Conservation (phyloP, 2,113 vertebrate genomes). For the Psilopsiagon aymara region DNA sequence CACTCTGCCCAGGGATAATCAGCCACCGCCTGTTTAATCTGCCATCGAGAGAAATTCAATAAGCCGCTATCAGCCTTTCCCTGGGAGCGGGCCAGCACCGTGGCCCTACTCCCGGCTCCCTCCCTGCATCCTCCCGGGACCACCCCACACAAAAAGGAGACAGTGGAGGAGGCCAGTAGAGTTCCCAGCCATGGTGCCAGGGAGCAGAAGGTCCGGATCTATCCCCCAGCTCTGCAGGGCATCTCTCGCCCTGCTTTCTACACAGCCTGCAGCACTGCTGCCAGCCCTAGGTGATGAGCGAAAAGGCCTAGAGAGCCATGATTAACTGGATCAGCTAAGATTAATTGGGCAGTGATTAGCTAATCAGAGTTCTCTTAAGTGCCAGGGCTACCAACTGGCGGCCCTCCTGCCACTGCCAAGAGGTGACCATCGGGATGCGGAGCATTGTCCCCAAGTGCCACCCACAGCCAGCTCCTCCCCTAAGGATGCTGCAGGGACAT, state of each 20-base stretch:
- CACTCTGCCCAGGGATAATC: background rate
- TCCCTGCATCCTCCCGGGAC: background rate
- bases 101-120: fast-evolving
- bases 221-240: background rate
- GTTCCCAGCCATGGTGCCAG: too few species aligned
- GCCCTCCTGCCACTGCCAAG: background rate
- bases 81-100: background rate
- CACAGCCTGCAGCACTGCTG: background rate
- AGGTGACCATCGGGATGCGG: background rate
- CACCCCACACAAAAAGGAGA: background rate
- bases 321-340: conserved; percentile 48
- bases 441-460: background rate
- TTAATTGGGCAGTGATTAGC: conserved; percentile 42
- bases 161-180: fast-evolving
- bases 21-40: background rate
- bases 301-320: background rate
- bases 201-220: fast-evolving
- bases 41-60: conserved; percentile 57
- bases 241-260: fast-evolving
- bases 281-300: background rate
- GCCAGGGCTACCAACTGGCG: background rate
- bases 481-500: background rate
- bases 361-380: background rate
- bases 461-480: background rate
- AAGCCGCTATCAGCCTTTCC: background rate